Conservation (phyloP, 2,797 vertebrate species). For the Megalops cyprinoides region DNA sequence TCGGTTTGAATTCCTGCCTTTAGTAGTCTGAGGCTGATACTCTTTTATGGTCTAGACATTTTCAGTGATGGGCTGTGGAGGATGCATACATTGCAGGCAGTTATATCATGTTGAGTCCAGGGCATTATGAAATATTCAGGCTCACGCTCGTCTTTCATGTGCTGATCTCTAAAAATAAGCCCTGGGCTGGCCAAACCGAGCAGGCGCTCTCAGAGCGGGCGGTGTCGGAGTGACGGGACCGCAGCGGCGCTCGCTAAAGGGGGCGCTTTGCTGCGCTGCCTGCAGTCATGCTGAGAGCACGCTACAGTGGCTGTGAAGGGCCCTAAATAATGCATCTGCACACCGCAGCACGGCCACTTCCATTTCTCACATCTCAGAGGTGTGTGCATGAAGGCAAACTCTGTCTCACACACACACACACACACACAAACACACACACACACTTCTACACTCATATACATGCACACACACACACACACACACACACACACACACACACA, state of each 20-base stretch:
- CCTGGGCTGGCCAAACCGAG: too few relatives aligned
- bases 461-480: neutral
- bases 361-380: constrained; percentile 13
- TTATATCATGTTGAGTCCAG: neutral
- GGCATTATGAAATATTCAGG: neutral
- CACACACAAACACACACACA: neutral
- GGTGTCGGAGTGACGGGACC: neutral
- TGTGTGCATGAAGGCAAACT: neutral
- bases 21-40: neutral
- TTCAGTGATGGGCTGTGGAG: neutral
- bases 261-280: neutral
- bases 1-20: neutral
- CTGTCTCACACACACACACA: neutral
- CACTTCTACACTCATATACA: neutral
- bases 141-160: neutral
- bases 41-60: neutral
- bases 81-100: neutral
- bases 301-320: constrained; percentile 44
- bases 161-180: neutral
- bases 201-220: neutral
- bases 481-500: neutral
- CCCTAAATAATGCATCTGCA: constrained; percentile 54
- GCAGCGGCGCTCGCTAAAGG: neutral
- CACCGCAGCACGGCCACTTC: constrained; percentile 31
- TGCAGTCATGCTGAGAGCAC: constrained; percentile 38